Base-by-base conservation (phyloP, 2,888 invertebrate species). In the Ennomos quercinarius region DNA sequence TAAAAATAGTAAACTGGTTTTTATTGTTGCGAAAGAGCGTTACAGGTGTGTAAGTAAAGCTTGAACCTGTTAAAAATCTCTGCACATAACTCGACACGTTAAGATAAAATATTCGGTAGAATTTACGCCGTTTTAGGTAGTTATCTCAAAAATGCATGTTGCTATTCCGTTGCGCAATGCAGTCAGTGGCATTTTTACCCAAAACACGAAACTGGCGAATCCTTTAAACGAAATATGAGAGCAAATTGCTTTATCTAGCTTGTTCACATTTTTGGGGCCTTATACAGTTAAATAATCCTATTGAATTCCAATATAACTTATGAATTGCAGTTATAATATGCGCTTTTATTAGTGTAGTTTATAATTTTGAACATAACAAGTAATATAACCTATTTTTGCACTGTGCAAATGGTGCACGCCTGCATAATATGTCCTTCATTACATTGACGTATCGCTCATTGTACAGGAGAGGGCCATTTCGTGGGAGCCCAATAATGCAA, bases 111-210 rank as follows among this genome's bases (percentile, higher is more conserved):
- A 60, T 60, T 60, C 50, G 46, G 12, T 36, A 1, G 35, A 47
- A 60, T 60, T 55, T 35, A 46, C 55, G 42, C 55, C 50, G 12
- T 55, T 60, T 60, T 46, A 55, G 46, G 50, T 55, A 55, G 60
- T 60, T 55, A 60, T 60, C 50, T 60, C 54, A 60, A 60, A 60
- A 60, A 60, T 60, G 60, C 60, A 60, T 60, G 55, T 59, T 55
- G 55, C 45, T 51, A 51, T 55, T 60, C 43, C 51, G 60, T 55
- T 51, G 55, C 60, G 60, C 60, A 60, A 51, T 60, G 60, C 60
- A 60, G 55, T 60, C 46, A 36, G 60, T 55, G 50, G 41, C 17
- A 60, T 51, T 60, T 60, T 51, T 50, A 59, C n/a, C 48, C 59
- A 49, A 54, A 58, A 55, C 46, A 51, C 50, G 54, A 40, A 55